These are phyloP conservation scores for Tipula helvola DNA, from an alignment of 2,888 invertebrate genomes.

Conservation along the genomic window DNA sequence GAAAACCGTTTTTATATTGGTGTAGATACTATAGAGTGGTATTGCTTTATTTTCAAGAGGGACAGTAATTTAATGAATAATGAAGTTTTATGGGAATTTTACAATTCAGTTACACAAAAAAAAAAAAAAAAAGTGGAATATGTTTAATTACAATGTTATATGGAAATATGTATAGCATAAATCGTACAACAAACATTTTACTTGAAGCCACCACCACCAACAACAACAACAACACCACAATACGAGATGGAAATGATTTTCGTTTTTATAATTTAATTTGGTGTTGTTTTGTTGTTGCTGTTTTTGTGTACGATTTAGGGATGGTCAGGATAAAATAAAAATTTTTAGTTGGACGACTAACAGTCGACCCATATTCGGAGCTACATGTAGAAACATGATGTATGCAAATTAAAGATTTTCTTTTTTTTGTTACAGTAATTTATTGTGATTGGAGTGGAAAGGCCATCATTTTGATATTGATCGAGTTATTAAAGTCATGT, in stretches of 20 bases:
- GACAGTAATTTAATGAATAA: not conserved
- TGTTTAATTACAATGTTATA: not conserved
- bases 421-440: not conserved
- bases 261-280: not conserved
- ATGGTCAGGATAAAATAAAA: not conserved
- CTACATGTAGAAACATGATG: not conserved
- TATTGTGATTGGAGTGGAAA: not conserved
- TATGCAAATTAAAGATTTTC: not conserved
- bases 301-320: not conserved
- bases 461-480: not conserved
- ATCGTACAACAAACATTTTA: not conserved
- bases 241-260: not conserved
- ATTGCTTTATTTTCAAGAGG: not conserved
- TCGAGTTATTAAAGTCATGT: not conserved
- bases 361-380: not conserved
- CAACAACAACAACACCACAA: not conserved
- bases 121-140: not conserved
- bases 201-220: not conserved
- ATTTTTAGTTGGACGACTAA: not conserved
- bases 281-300: not conserved
- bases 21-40: not conserved
- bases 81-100: not conserved
- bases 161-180: not conserved
- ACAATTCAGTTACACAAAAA: not conserved
- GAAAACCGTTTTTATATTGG: not conserved